phyloP scores from a whole-genome alignment of 35 echinoderm and acorn worm species.

The Amphiura filiformis region DNA sequence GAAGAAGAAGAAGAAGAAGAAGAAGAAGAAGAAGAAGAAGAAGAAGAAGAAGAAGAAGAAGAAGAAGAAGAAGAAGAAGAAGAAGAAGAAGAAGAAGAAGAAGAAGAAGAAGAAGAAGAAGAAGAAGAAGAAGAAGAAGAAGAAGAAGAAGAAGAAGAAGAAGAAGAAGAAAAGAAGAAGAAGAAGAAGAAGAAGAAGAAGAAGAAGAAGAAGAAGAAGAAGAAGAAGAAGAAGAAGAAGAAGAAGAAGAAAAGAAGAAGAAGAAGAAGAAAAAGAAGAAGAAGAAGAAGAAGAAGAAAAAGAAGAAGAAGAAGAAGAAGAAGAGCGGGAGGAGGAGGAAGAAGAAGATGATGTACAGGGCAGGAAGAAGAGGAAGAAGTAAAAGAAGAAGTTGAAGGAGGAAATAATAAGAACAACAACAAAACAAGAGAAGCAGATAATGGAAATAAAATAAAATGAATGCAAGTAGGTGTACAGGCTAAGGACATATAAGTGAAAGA shows the following conservation, averaged over 20 bases:
- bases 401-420: not conserved
- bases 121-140: conserved; percentile 5
- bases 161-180: too few species aligned
- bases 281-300: conserved; percentile 6
- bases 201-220: too few species aligned
- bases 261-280: conserved; percentile 6
- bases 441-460: too few species aligned
- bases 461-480: too few species aligned
- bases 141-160: conserved; percentile 5
- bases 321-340: not conserved
- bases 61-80: conserved; percentile 5
- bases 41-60: conserved; percentile 6
- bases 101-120: conserved; percentile 6
- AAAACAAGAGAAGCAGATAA: not conserved
- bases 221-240: too few species aligned
- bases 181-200: too few species aligned
- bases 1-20: conserved; percentile 5
- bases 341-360: not conserved
- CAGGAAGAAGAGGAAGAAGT: too few species aligned
- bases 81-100: conserved; percentile 5
- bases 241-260: too few species aligned
- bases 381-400: too few species aligned
- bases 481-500: too few species aligned
- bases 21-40: conserved; percentile 5
- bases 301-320: conserved; percentile 5